A percentile compares a stretch with the other conserved stretches of the same genome.
phyloP scores from a whole-genome alignment of 2,888 invertebrate species.

The Phoenoteleia sp. region DNA sequence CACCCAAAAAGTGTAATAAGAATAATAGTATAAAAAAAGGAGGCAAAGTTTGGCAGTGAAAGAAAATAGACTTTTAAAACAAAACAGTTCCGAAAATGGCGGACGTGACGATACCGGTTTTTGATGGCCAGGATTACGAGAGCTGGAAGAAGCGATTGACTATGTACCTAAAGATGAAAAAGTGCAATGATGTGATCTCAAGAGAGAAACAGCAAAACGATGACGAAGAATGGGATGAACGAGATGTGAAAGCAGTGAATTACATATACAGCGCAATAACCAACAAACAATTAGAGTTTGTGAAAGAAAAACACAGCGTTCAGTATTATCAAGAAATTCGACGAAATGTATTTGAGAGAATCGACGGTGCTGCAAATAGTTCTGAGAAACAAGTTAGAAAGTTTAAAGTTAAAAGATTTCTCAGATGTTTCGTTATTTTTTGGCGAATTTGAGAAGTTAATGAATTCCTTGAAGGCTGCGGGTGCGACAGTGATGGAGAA shows the following conservation, averaged over 20 bases:
- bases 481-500: constrained; percentile 72
- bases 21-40: not conserved
- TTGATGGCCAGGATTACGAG: constrained; percentile 72
- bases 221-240: constrained; percentile 61
- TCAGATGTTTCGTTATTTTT: constrained; percentile 67
- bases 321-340: constrained; percentile 74
- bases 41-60: not conserved
- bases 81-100: constrained; percentile 31
- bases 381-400: constrained; percentile 61
- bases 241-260: constrained; percentile 73
- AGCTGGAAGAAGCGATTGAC: constrained; percentile 74
- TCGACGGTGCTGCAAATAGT: constrained; percentile 74
- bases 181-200: constrained; percentile 53
- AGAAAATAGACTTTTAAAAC: not conserved
- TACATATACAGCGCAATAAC: constrained; percentile 60
- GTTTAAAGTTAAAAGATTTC: constrained; percentile 70
- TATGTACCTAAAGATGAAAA: constrained; percentile 66
- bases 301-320: constrained; percentile 65
- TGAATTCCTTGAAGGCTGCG: constrained; percentile 74
- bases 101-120: constrained; percentile 60
- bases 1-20: not conserved
- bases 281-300: constrained; percentile 66
- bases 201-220: constrained; percentile 12
- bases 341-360: constrained; percentile 70
- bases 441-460: constrained; percentile 26